Conservation (phyloP, 2,113 vertebrate species). For the Manacus vitellinus region DNA sequence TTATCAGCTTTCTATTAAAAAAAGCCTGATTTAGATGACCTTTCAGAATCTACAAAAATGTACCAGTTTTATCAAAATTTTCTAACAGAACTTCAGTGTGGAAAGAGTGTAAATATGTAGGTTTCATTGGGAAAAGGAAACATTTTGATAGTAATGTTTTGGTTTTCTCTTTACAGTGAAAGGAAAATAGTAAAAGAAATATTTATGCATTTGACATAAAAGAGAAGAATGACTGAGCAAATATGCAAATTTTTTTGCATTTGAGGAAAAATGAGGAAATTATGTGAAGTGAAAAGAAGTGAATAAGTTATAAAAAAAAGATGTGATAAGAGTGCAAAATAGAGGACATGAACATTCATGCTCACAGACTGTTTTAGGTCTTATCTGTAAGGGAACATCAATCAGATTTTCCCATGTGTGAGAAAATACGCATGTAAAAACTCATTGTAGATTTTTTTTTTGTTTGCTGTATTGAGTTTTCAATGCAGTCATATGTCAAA, state of each 20-base stretch:
- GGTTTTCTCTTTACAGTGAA: not conserved
- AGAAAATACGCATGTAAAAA: not conserved
- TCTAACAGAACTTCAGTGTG: not conserved
- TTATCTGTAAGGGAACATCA: not conserved
- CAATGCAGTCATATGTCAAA: not conserved
- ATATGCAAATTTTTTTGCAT: not conserved
- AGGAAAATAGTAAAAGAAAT: not conserved
- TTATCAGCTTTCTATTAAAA: not conserved
- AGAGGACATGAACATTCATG: not conserved
- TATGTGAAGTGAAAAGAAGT: not conserved
- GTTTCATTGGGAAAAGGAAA: not conserved
- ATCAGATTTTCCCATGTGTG: not conserved
- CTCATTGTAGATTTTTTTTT: not conserved
- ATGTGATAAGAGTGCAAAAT: not conserved
- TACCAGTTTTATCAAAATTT: not conserved
- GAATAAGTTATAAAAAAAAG: not conserved
- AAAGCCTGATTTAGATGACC: not conserved
- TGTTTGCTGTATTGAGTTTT: not conserved
- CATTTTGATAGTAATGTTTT: not conserved
- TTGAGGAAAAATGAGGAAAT: not conserved
- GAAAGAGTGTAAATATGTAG: not conserved
- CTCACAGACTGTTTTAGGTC: not conserved
- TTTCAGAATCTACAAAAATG: not conserved
- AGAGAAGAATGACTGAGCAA: not conserved
- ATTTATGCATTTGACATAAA: not conserved